These are phyloP conservation scores for Mastomys natalensis DNA, from an alignment of 2,113 vertebrate species.

Conservation along the genomic window DNA sequence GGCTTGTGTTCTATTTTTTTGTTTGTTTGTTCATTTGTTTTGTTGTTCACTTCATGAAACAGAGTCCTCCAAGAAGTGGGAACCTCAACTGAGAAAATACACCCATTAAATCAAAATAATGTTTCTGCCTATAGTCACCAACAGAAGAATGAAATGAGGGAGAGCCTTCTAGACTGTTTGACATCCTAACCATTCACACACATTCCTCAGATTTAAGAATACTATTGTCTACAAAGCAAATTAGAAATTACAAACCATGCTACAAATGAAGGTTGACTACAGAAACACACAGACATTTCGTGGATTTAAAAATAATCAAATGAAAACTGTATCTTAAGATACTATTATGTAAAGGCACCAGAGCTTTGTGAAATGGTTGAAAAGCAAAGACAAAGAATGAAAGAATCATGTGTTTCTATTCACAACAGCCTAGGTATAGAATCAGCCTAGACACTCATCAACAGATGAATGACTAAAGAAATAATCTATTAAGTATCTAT, in stretches of 20 bases:
- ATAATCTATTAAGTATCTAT: not conserved
- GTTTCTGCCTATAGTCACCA: not conserved
- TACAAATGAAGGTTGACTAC: not conserved
- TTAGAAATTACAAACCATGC: not conserved
- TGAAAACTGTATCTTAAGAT: constrained; percentile 11
- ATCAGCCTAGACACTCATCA: not conserved
- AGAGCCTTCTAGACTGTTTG: not conserved
- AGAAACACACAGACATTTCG: not conserved
- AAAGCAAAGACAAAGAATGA: constrained; percentile 15
- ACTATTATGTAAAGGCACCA: not conserved
- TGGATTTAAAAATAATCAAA: not conserved
- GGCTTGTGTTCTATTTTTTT: not conserved
- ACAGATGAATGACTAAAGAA: not conserved
- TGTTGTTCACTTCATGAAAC: not conserved
- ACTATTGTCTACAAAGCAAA: not conserved
- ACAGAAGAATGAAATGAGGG: not conserved
- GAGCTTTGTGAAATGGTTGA: not conserved
- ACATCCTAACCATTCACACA: not conserved
- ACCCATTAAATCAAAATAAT: not conserved
- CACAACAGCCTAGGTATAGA: not conserved
- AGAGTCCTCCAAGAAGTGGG: not conserved
- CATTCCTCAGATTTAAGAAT: constrained; percentile 16
- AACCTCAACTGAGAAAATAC: not conserved
- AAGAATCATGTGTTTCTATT: not conserved
- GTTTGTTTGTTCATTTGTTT: no score